phyloP scores from a whole-genome alignment of 2,888 invertebrate genomes.

The Arenicola marina region DNA sequence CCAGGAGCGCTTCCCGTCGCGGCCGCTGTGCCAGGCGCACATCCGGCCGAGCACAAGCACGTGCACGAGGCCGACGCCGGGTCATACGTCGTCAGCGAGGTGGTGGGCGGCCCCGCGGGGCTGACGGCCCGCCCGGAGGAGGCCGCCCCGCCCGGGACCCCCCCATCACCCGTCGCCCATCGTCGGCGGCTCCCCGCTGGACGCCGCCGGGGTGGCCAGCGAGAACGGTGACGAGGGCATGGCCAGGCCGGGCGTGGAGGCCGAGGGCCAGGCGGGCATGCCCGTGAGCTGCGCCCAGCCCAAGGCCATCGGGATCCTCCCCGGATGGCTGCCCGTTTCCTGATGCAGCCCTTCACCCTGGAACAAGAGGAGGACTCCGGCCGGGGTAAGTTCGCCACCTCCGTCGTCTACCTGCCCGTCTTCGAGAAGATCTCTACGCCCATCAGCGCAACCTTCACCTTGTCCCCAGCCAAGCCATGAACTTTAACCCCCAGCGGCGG shows the following conservation, averaged over 20 bases:
- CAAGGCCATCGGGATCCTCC: not conserved
- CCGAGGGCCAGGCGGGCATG: not conserved
- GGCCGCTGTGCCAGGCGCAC: conserved; percentile 47
- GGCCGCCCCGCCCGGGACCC: no score
- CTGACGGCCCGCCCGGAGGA: not conserved
- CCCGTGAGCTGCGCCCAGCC: conserved; percentile 28
- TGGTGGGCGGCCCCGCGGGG: no score
- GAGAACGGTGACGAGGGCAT: not conserved
- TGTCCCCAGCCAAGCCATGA: conserved; percentile 70
- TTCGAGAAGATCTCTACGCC: conserved; percentile 83
- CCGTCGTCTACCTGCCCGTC: conserved; percentile 92
- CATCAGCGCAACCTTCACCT: conserved; percentile 87
- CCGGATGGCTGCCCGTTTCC: conserved; percentile 63
- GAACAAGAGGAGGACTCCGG: conserved; percentile 39
- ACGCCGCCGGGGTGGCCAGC: conserved; percentile 1
- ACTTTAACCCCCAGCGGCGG: no score
- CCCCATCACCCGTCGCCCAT: no score
- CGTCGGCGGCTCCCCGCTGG: not conserved
- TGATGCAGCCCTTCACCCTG: conserved; percentile 85
- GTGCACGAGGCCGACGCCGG: no score
- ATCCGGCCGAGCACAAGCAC: conserved; percentile 34
- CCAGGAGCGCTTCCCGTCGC: conserved; percentile 46
- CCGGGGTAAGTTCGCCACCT: conserved; percentile 75
- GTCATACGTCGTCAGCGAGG: no score
- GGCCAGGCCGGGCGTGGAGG: not conserved